A percentile compares a stretch with the other conserved stretches of the same genome.
Evolutionary conservation across 2,797 vertebrate species (phyloP).

Genomic region (Octomys mimax): DNA sequence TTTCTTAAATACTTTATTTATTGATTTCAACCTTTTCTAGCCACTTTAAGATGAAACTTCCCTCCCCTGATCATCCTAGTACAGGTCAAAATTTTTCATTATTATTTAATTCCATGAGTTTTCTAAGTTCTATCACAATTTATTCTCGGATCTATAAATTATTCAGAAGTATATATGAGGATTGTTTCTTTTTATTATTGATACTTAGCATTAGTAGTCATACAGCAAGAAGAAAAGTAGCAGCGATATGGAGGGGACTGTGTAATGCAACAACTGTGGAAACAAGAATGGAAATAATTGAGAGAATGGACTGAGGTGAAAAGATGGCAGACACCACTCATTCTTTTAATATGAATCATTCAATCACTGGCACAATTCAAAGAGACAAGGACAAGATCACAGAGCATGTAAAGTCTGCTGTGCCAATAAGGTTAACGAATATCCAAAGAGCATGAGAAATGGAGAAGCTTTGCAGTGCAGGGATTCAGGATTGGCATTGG

Average conservation of each 20-base stretch:
- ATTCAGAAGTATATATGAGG: neutral
- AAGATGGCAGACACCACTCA: neutral
- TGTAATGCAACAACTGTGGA: neutral
- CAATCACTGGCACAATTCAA: neutral
- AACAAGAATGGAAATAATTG: neutral
- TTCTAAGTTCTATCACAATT: neutral
- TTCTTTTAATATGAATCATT: neutral
- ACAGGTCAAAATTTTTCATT: neutral
- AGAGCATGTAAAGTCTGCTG: neutral
- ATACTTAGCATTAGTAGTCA: neutral
- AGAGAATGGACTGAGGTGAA: neutral
- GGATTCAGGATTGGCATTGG: neutral
- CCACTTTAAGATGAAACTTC: neutral
- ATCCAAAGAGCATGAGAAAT: neutral
- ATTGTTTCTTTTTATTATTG: constrained; percentile 41
- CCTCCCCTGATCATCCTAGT: neutral
- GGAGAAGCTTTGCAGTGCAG: neutral
- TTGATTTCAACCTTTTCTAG: neutral
- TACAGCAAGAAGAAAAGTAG: neutral
- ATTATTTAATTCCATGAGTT: neutral
- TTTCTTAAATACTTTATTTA: constrained; percentile 34
- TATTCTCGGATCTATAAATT: constrained; percentile 12
- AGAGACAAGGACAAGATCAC: neutral
- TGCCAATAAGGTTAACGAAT: neutral
- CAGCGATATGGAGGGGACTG: neutral